Evolutionary conservation across 2,888 invertebrate species (phyloP).

Genomic region (Ariolimax columbianus): DNA sequence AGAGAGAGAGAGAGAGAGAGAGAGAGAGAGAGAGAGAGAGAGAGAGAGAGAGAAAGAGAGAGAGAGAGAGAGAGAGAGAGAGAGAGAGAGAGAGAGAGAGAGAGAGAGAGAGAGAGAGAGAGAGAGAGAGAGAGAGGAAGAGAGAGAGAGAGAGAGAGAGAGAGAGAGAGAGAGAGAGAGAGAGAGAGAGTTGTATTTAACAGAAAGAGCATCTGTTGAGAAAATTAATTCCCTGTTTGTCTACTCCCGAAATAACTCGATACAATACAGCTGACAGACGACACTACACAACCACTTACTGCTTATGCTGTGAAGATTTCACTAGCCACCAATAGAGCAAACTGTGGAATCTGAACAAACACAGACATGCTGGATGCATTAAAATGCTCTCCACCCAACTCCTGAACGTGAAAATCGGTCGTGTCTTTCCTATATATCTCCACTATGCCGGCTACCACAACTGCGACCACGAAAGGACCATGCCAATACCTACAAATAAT

Average conservation of each 20-base stretch:
- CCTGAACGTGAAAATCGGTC: constrained; percentile 52
- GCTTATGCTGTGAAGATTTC: constrained; percentile 73
- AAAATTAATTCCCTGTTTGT: no score
- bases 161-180: no score
- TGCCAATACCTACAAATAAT: constrained; percentile 32
- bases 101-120: constrained; percentile 28
- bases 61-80: not conserved
- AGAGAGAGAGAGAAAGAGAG: no score
- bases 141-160: not conserved
- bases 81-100: not conserved
- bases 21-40: not conserved
- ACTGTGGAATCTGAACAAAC: constrained; percentile 39
- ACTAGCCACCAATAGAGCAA: constrained; percentile 41
- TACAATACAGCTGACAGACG: no score
- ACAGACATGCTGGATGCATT: constrained; percentile 36
- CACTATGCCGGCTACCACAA: constrained; percentile 57
- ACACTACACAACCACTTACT: no score
- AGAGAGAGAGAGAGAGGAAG: not conserved
- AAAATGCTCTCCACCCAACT: constrained; percentile 11
- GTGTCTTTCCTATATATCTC: constrained; percentile 72
- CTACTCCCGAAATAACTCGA: no score
- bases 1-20: not conserved
- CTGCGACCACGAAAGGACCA: constrained; percentile 20
- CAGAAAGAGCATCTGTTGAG: no score
- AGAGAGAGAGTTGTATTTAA: not conserved